Evolutionary conservation across 2,797 vertebrate species (phyloP).

Genomic region (Tadarida brasiliensis): DNA sequence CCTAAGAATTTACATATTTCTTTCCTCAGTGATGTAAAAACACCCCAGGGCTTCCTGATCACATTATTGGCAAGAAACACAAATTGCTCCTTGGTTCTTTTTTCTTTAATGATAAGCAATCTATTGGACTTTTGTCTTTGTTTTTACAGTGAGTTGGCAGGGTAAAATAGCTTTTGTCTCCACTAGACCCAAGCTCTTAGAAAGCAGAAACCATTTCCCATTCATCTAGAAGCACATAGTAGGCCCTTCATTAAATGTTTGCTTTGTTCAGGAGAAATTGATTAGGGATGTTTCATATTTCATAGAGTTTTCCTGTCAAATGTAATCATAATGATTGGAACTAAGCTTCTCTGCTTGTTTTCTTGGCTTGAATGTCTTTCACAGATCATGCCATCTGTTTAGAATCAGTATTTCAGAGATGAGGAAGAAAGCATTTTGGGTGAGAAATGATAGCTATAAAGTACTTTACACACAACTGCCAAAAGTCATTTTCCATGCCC

Average conservation of each 20-base stretch:
- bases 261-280: conserved; percentile 44
- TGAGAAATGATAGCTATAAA: conserved; percentile 66
- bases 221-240: conserved; percentile 1
- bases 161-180: conserved; percentile 32
- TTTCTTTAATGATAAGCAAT: conserved; percentile 30
- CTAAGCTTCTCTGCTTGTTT: conserved; percentile 61
- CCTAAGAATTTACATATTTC: conserved; percentile 23
- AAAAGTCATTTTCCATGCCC: conserved; percentile 36
- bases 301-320: conserved; percentile 45
- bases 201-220: conserved; percentile 46
- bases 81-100: background rate
- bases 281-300: conserved; percentile 33
- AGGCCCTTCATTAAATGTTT: conserved; percentile 28
- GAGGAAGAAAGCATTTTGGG: conserved; percentile 68
- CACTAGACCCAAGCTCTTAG: background rate
- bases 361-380: conserved; percentile 57
- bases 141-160: conserved; percentile 12
- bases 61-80: conserved; percentile 4
- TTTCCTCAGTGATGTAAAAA: conserved; percentile 37
- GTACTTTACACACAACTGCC: conserved; percentile 43
- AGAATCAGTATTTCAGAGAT: conserved; percentile 69
- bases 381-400: conserved; percentile 68
- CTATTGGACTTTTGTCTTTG: conserved; percentile 31
- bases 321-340: conserved; percentile 59
- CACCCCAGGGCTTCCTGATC: background rate